These are phyloP conservation scores for Lacerta agilis DNA, from an alignment of 2,797 vertebrate species.

Conservation along the genomic window DNA sequence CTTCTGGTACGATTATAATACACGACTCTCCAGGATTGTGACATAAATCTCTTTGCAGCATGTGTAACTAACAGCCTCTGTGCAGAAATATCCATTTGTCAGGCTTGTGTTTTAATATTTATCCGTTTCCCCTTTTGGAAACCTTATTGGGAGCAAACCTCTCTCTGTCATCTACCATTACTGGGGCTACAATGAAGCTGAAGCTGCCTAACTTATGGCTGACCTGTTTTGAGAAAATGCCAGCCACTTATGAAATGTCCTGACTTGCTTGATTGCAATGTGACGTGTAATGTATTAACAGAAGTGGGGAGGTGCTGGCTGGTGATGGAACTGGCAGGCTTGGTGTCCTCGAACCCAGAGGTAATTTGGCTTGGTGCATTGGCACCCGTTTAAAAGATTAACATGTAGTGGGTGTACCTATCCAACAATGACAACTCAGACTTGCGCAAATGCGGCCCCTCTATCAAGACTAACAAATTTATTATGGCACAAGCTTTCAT, in stretches of 20 bases:
- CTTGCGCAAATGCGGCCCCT: not conserved
- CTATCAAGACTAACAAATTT: not conserved
- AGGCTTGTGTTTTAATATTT: not conserved
- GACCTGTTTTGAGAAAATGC: not conserved
- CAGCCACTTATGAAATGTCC: constrained; percentile 1
- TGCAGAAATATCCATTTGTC: not conserved
- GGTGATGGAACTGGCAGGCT: fast-evolving
- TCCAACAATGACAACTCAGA: not conserved
- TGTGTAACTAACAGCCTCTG: not conserved
- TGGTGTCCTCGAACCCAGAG: not conserved
- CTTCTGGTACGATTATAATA: not conserved
- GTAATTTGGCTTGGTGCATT: fast-evolving
- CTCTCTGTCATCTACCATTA: fast-evolving
- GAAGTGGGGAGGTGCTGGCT: fast-evolving
- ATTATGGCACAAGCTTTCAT: not conserved
- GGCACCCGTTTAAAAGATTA: fast-evolving
- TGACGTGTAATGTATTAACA: fast-evolving
- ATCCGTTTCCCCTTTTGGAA: not conserved
- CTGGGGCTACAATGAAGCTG: not conserved
- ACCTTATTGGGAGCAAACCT: fast-evolving
- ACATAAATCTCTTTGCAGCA: not conserved
- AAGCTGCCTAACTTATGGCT: not conserved
- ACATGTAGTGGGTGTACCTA: not conserved
- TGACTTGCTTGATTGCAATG: not conserved
- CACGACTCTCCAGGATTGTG: not conserved